Conservation (phyloP, 2,888 invertebrate genomes). For the Drosophila prolongata region DNA sequence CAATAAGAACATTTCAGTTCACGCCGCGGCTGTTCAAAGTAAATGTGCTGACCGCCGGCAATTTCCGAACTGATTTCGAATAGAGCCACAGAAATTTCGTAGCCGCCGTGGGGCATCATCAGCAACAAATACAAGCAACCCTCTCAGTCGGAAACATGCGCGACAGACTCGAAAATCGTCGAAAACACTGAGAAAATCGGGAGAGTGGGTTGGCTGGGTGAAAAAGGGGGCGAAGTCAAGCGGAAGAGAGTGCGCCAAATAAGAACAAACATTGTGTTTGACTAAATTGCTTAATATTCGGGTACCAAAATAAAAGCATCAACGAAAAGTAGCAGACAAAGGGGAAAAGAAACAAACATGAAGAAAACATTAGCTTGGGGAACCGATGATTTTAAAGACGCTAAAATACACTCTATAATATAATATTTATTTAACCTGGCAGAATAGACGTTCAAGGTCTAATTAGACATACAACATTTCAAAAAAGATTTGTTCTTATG, state of each 20-base stretch:
- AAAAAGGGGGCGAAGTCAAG: not conserved
- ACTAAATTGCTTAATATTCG: conserved; percentile 65
- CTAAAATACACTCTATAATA: not conserved
- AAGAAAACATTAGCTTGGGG: not conserved
- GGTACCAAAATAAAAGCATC: conserved; percentile 57
- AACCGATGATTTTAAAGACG: not conserved
- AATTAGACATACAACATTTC: too few relatives aligned
- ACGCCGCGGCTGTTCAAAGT: conserved; percentile 33
- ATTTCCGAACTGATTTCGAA: conserved; percentile 78
- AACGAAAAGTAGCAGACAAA: conserved; percentile 40
- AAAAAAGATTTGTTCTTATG: too few relatives aligned
- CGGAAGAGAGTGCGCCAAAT: conserved; percentile 49
- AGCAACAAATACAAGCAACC: conserved; percentile 49
- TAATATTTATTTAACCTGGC: not conserved
- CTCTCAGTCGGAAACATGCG: conserved; percentile 10
- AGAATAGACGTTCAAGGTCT: too few relatives aligned
- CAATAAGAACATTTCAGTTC: conserved; percentile 7
- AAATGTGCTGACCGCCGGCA: conserved; percentile 79
- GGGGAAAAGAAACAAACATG: conserved; percentile 4
- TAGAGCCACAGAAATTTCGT: conserved; percentile 49
- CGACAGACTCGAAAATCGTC: conserved; percentile 54
- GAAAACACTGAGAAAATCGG: conserved; percentile 48
- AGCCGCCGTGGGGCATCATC: conserved; percentile 43
- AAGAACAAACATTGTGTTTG: conserved; percentile 57
- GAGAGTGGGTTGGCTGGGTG: not conserved